Evolutionary conservation across 2,888 invertebrate species (phyloP), one percentile per base, ranked within the genome.

Genomic region (Archaeoteleia sp.): DNA sequence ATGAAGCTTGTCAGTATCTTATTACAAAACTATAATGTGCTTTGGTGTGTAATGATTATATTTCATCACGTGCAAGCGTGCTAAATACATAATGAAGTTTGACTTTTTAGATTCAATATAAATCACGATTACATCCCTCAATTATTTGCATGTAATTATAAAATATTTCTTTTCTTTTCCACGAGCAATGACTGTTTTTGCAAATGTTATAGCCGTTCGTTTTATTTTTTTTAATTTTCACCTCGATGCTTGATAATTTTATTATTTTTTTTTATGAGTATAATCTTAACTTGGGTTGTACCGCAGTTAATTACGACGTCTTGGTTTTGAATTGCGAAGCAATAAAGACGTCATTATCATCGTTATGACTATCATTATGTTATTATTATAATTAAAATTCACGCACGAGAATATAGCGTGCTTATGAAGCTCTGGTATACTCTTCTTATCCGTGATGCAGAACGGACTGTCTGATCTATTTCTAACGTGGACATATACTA

Each of bases 261-360:
- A 65, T 69, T 53, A 51, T 49, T 48, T 48, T 69, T 69, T 65
- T 63, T 60, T 65, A 65, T 42, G 61, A 63, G 65, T 46, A 65
- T 60, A 61, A 65, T 69, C 69, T 55, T 57, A 48, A 57, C 61
- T 60, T 60, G 60, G 51, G 58, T 49, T 58, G 54, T 63, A 58
- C 58, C 55, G 68, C 68, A 63, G 68, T 61, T 69, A 69, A 69
- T 69, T 69, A 69, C 69, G 69, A 65, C 69, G 69, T 69, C 69
- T 65, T 61, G 54, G 51, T 51, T 55, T 65, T 51, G 65, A 65
- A 69, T 69, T 69, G 65, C 69, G 69, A 65, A 51, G 69, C 69
- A 65, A 69, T 69, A 69, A 69, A 69, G 69, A 69, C 69, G 69
- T 69, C 69, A 69, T 69, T 69, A 69, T 69, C 69, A 61, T 69